These are phyloP conservation scores for Lampris incognitus DNA, from an alignment of 2,113 vertebrate genomes.

Conservation along the genomic window DNA sequence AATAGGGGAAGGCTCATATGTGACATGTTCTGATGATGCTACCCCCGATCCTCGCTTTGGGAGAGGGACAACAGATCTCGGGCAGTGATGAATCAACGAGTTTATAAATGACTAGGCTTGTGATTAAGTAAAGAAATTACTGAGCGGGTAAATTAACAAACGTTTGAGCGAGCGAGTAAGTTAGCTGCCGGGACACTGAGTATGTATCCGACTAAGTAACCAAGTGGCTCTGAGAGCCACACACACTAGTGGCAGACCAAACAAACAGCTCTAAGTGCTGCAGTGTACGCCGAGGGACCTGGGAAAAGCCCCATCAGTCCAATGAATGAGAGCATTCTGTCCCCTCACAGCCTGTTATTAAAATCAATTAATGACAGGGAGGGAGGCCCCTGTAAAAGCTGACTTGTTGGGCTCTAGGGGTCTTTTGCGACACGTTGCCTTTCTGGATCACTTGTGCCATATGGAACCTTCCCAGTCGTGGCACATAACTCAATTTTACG, in stretches of 20 bases:
- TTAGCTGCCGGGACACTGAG: conserved; percentile 72
- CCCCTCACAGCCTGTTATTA: conserved; percentile 78
- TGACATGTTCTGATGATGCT: conserved; percentile 27
- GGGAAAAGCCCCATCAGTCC: conserved; percentile 79
- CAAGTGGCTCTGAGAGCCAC: conserved; percentile 64
- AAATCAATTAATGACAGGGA: conserved; percentile 82
- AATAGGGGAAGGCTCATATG: conserved; percentile 2
- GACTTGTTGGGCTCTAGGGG: conserved; percentile 80
- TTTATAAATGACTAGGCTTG: conserved; percentile 75
- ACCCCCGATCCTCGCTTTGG: conserved; percentile 39
- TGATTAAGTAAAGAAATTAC: conserved; percentile 82
- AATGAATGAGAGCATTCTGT: conserved; percentile 81
- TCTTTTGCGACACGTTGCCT: conserved; percentile 77
- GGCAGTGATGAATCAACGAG: conserved; percentile 71
- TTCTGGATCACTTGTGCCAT: conserved; percentile 84
- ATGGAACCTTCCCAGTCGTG: conserved; percentile 80
- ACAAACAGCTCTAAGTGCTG: conserved; percentile 81
- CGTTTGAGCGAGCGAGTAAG: conserved; percentile 75
- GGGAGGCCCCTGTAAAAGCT: conserved; percentile 74
- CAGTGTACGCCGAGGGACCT: conserved; percentile 72
- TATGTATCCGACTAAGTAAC: conserved; percentile 76
- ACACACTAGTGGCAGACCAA: conserved; percentile 77
- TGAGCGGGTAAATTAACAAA: conserved; percentile 81
- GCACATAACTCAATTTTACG: conserved; percentile 82
- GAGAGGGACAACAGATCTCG: conserved; percentile 30